Conservation (phyloP, 2,797 vertebrate genomes). For the Semotilus atromaculatus region DNA sequence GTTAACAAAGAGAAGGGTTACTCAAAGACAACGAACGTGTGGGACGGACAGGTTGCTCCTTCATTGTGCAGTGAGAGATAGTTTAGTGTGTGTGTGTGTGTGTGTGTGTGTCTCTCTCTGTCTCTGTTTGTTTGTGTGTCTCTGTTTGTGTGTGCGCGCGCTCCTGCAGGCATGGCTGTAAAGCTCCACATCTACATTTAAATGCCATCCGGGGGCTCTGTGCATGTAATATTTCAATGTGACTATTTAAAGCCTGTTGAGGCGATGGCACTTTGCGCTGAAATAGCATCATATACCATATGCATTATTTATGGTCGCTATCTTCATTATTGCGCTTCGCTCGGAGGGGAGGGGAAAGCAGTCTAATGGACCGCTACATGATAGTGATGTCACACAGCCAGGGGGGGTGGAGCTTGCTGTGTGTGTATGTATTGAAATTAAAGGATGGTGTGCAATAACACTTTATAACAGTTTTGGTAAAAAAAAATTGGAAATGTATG, state of each 20-base stretch:
- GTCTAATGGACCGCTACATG: constrained; percentile 66
- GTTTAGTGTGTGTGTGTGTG: constrained; percentile 13
- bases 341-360: constrained; percentile 62
- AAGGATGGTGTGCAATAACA: neutral
- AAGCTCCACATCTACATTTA: constrained; percentile 79
- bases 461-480: neutral
- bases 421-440: constrained; percentile 54
- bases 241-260: constrained; percentile 80
- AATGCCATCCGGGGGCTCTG: constrained; percentile 68
- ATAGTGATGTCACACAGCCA: constrained; percentile 74
- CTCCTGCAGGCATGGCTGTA: constrained; percentile 58
- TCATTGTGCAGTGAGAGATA: constrained; percentile 9
- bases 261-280: constrained; percentile 76
- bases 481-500: constrained; percentile 37
- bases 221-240: constrained; percentile 74
- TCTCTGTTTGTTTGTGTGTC: neutral
- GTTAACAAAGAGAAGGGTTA: constrained; percentile 18
- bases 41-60: constrained; percentile 29
- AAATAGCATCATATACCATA: constrained; percentile 75
- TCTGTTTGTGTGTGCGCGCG: neutral
- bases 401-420: constrained; percentile 49
- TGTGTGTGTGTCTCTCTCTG: too few species aligned
- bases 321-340: constrained; percentile 81
- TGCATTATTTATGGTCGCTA: constrained; percentile 84
- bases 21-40: neutral